phyloP scores from a whole-genome alignment of 1,140 invertebrate genomes.

The Polyergus mexicanus region DNA sequence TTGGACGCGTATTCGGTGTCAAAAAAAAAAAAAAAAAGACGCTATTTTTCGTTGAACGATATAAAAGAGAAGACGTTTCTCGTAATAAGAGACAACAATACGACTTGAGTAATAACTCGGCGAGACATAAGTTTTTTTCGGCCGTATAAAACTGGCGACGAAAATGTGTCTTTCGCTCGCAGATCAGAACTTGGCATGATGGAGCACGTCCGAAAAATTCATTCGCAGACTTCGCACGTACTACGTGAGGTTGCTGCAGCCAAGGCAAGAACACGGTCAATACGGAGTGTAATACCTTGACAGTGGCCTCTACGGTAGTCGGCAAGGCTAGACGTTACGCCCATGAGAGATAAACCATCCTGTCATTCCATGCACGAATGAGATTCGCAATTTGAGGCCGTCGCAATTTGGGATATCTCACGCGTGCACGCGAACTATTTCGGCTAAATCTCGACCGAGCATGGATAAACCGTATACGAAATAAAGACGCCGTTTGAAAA shows the following conservation, averaged over 20 bases:
- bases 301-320: constrained; percentile 10
- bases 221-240: constrained; percentile 51
- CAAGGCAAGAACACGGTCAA: constrained; percentile 54
- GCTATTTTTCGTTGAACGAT: too few species aligned
- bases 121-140: constrained; percentile 6
- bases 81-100: neutral
- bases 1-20: too few species aligned
- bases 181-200: neutral
- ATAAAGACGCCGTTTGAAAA: constrained; percentile 37
- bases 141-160: neutral
- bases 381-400: constrained; percentile 12
- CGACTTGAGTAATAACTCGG: neutral
- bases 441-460: neutral
- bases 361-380: constrained; percentile 58
- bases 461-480: neutral
- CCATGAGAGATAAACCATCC: constrained; percentile 29
- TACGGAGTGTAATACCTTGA: constrained; percentile 56
- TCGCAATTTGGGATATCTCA: constrained; percentile 49
- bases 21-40: too few species aligned
- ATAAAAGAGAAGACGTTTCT: neutral
- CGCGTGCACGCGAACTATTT: constrained; percentile 31
- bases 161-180: neutral
- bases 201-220: constrained; percentile 50
- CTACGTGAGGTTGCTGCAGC: constrained; percentile 33
- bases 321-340: constrained; percentile 38